phyloP scores from a whole-genome alignment of 1,140 invertebrate genomes.

The Lethocerus indicus region DNA sequence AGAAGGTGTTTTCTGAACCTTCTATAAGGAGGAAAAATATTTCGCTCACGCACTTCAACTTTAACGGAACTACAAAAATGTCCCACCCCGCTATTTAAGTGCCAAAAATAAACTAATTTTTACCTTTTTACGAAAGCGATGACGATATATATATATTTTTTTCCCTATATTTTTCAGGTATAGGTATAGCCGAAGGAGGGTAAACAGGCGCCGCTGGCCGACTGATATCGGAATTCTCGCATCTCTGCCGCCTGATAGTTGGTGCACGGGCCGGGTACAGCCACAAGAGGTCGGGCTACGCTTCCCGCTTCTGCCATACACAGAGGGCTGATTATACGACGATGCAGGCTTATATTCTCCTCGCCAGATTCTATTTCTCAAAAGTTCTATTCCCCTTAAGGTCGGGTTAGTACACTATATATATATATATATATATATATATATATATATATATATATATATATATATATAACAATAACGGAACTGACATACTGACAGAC shows the following conservation, averaged over 20 bases:
- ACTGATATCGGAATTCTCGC: slow-evolving; percentile 84
- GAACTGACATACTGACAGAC: no score
- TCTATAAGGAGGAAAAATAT: no score
- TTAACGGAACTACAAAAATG: no score
- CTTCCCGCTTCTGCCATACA: slow-evolving; percentile 99
- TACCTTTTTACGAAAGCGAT: not conserved
- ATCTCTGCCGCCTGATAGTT: slow-evolving; percentile 72
- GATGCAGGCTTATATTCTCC: slow-evolving; percentile 97
- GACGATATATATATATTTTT: not conserved
- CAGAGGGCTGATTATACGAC: slow-evolving; percentile 92
- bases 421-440: not conserved
- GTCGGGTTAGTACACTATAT: slow-evolving; percentile 54
- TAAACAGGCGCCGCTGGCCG: slow-evolving; percentile 98
- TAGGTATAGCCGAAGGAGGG: slow-evolving; percentile 94
- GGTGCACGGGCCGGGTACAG: slow-evolving; percentile 76
- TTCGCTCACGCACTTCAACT: no score
- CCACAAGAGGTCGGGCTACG: slow-evolving; percentile 87
- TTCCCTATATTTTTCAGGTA: slow-evolving; percentile 34
- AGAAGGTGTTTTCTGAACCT: no score
- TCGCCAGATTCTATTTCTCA: slow-evolving; percentile 95
- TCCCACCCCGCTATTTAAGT: not conserved
- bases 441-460: no score
- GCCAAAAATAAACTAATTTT: not conserved
- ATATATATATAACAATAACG: no score
- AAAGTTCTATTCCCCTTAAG: no score